Evolutionary conservation across 1,140 invertebrate species (phyloP).

Genomic region (Asbolus verrucosus): DNA sequence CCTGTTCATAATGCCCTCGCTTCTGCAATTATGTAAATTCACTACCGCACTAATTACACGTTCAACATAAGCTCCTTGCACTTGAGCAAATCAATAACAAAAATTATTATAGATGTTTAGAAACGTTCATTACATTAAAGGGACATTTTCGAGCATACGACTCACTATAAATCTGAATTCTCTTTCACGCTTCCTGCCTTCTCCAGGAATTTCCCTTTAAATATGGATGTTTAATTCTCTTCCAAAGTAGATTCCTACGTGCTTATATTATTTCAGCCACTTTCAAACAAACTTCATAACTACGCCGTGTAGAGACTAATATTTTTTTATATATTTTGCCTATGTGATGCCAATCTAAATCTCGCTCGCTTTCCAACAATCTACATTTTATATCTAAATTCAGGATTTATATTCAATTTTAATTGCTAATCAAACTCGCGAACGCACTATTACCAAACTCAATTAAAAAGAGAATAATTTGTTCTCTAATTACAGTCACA

Average conservation of each 20-base stretch:
- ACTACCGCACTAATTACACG: slow-evolving; percentile 55
- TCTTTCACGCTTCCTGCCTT: slow-evolving; percentile 46
- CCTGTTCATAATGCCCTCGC: slow-evolving; percentile 58
- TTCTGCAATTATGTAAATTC: slow-evolving; percentile 59
- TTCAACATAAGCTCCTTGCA: slow-evolving; percentile 47
- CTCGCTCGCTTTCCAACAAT: background rate
- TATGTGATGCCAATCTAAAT: slow-evolving; percentile 2
- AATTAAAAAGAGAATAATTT: slow-evolving; percentile 26
- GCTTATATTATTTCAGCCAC: slow-evolving; percentile 50
- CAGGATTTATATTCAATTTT: slow-evolving; percentile 2
- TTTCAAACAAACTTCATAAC: slow-evolving; percentile 46
- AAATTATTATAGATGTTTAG: slow-evolving; percentile 40
- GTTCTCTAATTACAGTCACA: background rate
- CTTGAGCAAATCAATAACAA: slow-evolving; percentile 39
- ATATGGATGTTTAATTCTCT: slow-evolving; percentile 52
- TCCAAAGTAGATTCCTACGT: slow-evolving; percentile 50
- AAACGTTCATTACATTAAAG: slow-evolving; percentile 38
- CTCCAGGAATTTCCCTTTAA: slow-evolving; percentile 47
- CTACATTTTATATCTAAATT: slow-evolving; percentile 1
- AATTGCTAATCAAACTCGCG: slow-evolving; percentile 25
- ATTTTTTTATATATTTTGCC: slow-evolving; percentile 35
- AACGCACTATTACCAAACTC: slow-evolving; percentile 16
- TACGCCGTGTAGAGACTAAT: slow-evolving; percentile 15
- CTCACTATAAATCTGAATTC: slow-evolving; percentile 49
- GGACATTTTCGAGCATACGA: slow-evolving; percentile 39